These are phyloP conservation scores for Coptodon rendalli DNA, from an alignment of 2,113 vertebrate species.

Conservation along the genomic window DNA sequence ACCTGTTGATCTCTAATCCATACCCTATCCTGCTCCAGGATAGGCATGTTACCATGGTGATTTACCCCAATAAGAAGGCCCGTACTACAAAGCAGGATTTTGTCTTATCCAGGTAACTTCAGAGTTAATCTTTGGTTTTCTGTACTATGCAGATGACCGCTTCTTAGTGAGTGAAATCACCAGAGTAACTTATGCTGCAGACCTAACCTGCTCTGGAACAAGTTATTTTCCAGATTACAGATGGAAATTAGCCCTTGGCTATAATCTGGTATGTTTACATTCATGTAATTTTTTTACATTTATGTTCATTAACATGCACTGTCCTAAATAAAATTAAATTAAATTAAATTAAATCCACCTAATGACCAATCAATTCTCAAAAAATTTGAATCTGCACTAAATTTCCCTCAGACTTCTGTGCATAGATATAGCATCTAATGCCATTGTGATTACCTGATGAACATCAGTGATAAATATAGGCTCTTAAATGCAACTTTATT, in stretches of 20 bases:
- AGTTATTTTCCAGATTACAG: not conserved
- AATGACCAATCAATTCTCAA: not conserved
- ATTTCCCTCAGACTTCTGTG: not conserved
- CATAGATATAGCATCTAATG: not conserved
- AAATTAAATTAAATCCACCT: not conserved
- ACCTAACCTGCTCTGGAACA: not conserved
- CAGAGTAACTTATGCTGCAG: not conserved
- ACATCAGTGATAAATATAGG: not conserved
- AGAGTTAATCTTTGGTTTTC: not conserved
- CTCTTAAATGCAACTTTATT: not conserved
- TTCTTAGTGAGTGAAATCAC: not conserved
- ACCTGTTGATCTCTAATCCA: not conserved
- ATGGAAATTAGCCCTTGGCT: not conserved
- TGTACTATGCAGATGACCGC: fast-evolving
- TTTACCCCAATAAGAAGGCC: fast-evolving
- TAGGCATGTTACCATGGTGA: not conserved
- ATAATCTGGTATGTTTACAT: no score
- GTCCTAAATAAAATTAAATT: no score
- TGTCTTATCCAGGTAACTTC: not conserved
- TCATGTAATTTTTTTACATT: no score
- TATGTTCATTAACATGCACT: no score
- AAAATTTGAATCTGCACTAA: fast-evolving
- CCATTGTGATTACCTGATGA: not conserved
- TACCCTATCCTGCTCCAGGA: not conserved
- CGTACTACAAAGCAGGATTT: not conserved